Evolutionary conservation across 2,888 invertebrate genomes (phyloP).

Genomic region (Ormyrus nitidulus): DNA sequence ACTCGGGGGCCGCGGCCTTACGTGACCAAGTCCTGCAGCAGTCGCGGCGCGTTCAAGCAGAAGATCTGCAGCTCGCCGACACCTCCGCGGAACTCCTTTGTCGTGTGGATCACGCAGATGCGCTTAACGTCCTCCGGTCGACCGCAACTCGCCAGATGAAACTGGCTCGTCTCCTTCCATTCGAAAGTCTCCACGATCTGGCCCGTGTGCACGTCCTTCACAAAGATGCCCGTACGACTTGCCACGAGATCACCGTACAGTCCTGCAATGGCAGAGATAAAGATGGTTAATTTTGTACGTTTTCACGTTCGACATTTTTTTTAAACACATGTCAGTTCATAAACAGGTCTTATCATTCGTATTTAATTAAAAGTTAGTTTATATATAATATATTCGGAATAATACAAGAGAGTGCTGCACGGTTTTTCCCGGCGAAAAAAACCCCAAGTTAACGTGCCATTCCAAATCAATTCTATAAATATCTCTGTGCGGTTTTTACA

Average conservation of each 20-base stretch:
- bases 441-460: neutral
- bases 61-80: conserved; percentile 77
- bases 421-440: conserved; percentile 3
- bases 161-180: conserved; percentile 80
- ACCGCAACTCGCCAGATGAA: conserved; percentile 77
- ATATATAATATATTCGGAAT: neutral
- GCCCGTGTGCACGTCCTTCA: conserved; percentile 78
- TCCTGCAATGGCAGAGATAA: conserved; percentile 66
- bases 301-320: too few species aligned
- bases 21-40: conserved; percentile 75
- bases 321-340: too few species aligned
- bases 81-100: conserved; percentile 77
- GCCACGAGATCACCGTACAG: conserved; percentile 79
- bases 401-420: too few species aligned
- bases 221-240: conserved; percentile 77
- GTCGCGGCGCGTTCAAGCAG: conserved; percentile 75
- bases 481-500: conserved; percentile 16
- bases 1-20: conserved; percentile 72
- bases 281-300: neutral
- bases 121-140: conserved; percentile 78
- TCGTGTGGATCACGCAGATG: conserved; percentile 80
- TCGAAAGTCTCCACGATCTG: conserved; percentile 77
- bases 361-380: too few species aligned
- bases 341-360: too few species aligned
- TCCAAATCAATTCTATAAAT: conserved; percentile 6